A percentile compares a stretch with the other conserved stretches of the same genome.
These are phyloP conservation scores for Cyclargus thomasi DNA, from an alignment of 1,140 invertebrate genomes.

Conservation along the genomic window DNA sequence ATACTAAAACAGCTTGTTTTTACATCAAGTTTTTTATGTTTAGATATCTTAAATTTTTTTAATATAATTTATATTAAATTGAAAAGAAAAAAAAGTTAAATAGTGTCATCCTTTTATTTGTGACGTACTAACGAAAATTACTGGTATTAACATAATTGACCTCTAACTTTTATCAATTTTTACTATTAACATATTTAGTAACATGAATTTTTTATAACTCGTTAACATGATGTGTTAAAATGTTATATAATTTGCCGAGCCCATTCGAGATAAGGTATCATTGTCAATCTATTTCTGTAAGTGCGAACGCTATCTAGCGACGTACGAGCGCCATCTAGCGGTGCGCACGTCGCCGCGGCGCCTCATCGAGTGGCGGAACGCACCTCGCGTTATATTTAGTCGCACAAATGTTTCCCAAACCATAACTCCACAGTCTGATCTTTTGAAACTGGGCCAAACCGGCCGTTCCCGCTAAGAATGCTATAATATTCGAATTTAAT, in stretches of 20 bases:
- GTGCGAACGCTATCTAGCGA: constrained; percentile 23
- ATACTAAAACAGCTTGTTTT: too few relatives aligned
- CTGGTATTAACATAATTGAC: not conserved
- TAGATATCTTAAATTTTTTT: too few relatives aligned
- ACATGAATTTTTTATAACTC: too few relatives aligned
- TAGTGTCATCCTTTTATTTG: too few relatives aligned
- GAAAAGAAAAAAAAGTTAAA: too few relatives aligned
- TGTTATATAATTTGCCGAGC: not conserved
- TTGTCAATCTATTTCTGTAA: constrained; percentile 45
- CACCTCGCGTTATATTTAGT: constrained; percentile 59
- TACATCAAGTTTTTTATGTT: too few relatives aligned
- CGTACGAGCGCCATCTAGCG: constrained; percentile 19
- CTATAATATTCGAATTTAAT: constrained; percentile 72
- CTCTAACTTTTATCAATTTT: not conserved
- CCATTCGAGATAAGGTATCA: constrained; percentile 3
- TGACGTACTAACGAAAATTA: too few relatives aligned
- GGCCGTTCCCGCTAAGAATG: constrained; percentile 64
- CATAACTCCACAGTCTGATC: constrained; percentile 61
- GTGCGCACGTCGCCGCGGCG: constrained; percentile 23
- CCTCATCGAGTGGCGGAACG: constrained; percentile 21
- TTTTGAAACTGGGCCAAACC: constrained; percentile 73
- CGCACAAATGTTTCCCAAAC: constrained; percentile 63
- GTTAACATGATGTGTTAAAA: not conserved
- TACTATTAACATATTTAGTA: not conserved
- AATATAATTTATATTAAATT: too few relatives aligned